phyloP scores from a whole-genome alignment of 2,888 invertebrate genomes.

The Choreutis nemorana region DNA sequence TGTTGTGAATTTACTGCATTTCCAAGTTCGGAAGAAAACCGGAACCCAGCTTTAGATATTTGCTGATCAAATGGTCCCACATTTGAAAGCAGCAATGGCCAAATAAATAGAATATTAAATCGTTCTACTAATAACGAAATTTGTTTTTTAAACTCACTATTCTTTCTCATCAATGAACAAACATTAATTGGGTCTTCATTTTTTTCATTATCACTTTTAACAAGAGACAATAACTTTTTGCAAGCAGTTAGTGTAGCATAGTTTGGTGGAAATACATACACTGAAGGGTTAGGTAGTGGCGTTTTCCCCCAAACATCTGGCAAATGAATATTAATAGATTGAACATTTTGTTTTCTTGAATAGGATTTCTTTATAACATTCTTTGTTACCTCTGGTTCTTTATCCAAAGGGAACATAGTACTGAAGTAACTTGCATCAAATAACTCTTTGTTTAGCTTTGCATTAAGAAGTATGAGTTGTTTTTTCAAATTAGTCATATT shows the following conservation, averaged over 20 bases:
- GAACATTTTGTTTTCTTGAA: conserved; percentile 23
- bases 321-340: conserved; percentile 11
- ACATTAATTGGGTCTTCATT: conserved; percentile 15
- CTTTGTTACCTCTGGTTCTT: conserved; percentile 22
- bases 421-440: conserved; percentile 21
- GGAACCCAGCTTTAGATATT: no score
- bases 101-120: conserved; percentile 32
- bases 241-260: conserved; percentile 39
- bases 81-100: conserved; percentile 43
- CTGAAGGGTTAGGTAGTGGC: conserved; percentile 11
- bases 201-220: conserved; percentile 11
- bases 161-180: conserved; percentile 19
- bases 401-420: no score
- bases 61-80: no score
- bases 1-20: no score
- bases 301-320: conserved; percentile 37
- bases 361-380: conserved; percentile 30
- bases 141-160: conserved; percentile 22
- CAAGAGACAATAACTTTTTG: conserved; percentile 27
- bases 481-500: conserved; percentile 30
- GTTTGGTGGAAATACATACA: conserved; percentile 38
- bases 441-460: conserved; percentile 22
- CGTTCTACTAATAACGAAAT: conserved; percentile 26
- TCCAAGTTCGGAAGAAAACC: no score
- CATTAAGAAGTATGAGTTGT: conserved; percentile 29